These are phyloP conservation scores for Drosophila sulfurigaster DNA, from an alignment of 1,140 invertebrate genomes.

Conservation along the genomic window DNA sequence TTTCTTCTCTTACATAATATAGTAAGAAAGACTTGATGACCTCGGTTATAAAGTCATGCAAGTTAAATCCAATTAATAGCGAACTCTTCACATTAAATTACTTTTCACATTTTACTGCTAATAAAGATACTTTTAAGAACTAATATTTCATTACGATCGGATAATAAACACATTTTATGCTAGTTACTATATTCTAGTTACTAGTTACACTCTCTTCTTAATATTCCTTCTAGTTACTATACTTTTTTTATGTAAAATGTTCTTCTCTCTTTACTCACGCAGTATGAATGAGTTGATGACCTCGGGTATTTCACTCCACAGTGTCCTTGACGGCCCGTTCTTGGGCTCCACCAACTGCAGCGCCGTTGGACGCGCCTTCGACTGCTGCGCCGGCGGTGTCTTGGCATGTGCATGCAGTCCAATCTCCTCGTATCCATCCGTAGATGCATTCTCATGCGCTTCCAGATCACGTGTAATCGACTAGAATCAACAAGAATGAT, in stretches of 20 bases:
- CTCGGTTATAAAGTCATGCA: too few species aligned
- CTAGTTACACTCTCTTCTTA: neutral
- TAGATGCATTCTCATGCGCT: conserved; percentile 86
- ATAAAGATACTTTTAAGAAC: too few species aligned
- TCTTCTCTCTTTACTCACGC: conserved; percentile 86
- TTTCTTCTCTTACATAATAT: too few species aligned
- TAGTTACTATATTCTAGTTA: too few species aligned
- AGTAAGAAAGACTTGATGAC: too few species aligned
- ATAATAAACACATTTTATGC: too few species aligned
- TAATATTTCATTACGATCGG: too few species aligned
- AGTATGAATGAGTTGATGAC: conserved; percentile 91
- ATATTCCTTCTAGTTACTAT: too few species aligned
- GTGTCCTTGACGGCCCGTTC: conserved; percentile 90
- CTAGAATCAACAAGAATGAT: conserved; percentile 61
- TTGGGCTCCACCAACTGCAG: conserved; percentile 88
- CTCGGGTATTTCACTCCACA: conserved; percentile 98
- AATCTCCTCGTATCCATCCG: conserved; percentile 92
- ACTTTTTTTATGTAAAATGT: too few species aligned
- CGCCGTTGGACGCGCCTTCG: conserved; percentile 86
- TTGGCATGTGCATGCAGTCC: conserved; percentile 83
- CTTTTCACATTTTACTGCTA: too few species aligned
- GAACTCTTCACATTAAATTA: too few species aligned
- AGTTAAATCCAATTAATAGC: too few species aligned
- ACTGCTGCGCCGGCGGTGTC: conserved; percentile 14
- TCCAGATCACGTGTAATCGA: conserved; percentile 87